These are phyloP conservation scores for Datnioides undecimradiatus DNA, from an alignment of 2,113 vertebrate species.

Conservation along the genomic window DNA sequence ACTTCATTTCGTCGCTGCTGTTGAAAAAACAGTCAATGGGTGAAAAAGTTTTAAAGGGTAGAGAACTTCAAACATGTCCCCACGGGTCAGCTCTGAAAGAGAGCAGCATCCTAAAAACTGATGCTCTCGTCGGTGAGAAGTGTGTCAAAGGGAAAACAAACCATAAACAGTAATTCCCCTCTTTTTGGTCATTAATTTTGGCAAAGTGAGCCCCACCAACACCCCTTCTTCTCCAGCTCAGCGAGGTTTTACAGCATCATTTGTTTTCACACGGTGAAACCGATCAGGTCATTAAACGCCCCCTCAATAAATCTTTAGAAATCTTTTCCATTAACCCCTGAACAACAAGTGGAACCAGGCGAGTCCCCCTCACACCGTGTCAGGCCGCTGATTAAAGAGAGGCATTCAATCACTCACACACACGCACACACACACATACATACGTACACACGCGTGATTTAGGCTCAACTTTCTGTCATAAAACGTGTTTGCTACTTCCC, in stretches of 20 bases:
- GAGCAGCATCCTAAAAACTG: neutral
- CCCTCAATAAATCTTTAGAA: conserved; percentile 84
- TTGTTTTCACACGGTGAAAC: conserved; percentile 82
- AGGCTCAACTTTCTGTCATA: conserved; percentile 17
- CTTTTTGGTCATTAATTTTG: conserved; percentile 73
- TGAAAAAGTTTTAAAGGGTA: neutral
- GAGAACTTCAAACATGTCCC: neutral
- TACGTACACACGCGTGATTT: conserved; percentile 35
- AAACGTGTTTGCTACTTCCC: conserved; percentile 31
- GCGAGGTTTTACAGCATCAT: conserved; percentile 77
- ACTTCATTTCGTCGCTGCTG: neutral
- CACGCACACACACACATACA: neutral
- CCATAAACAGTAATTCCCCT: conserved; percentile 52
- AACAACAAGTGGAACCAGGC: conserved; percentile 79
- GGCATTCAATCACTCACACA: conserved; percentile 66
- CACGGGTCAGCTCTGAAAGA: neutral
- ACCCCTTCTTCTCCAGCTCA: conserved; percentile 44
- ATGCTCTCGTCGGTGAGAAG: conserved; percentile 7
- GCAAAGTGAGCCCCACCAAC: conserved; percentile 50
- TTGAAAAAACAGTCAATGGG: neutral
- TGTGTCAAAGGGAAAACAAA: conserved; percentile 55
- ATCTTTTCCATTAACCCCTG: conserved; percentile 79
- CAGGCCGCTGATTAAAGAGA: conserved; percentile 76
- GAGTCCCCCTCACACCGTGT: conserved; percentile 72
- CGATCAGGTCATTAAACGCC: conserved; percentile 84